These are phyloP conservation scores for Pocillopora damicornis DNA, from an alignment of 64 coral and sea anemone species.

Conservation along the genomic window DNA sequence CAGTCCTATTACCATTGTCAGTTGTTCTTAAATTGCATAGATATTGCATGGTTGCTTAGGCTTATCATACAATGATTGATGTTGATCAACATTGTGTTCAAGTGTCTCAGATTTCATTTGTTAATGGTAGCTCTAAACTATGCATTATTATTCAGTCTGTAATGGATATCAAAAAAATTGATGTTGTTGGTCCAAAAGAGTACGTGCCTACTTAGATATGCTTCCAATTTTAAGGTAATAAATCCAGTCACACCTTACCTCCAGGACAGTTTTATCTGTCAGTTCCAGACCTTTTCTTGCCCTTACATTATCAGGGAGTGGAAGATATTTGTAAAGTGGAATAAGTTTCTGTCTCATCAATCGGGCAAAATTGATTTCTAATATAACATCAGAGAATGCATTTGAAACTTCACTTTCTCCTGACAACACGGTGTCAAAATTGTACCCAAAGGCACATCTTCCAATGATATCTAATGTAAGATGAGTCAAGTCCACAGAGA, in stretches of 20 bases:
- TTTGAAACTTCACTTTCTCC: conserved; percentile 49
- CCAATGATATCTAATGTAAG: conserved; percentile 64
- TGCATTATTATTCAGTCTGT: too few relatives aligned
- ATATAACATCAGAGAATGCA: conserved; percentile 42
- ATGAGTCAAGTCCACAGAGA: conserved; percentile 11
- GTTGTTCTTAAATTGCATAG: too few relatives aligned
- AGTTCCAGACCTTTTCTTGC: conserved; percentile 31
- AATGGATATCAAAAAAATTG: too few relatives aligned
- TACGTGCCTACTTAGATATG: too few relatives aligned
- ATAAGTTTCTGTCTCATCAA: conserved; percentile 28
- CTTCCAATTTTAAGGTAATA: too few relatives aligned
- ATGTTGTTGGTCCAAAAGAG: too few relatives aligned
- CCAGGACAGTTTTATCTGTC: conserved; percentile 52
- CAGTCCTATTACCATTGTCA: too few relatives aligned
- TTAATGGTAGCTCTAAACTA: too few relatives aligned
- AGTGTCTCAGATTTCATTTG: too few relatives aligned
- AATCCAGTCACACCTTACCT: conserved; percentile 11
- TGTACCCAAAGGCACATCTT: conserved; percentile 64
- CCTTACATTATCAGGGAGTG: conserved; percentile 26
- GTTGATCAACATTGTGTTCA: too few relatives aligned
- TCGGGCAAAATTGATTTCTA: conserved; percentile 24
- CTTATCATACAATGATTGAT: too few relatives aligned
- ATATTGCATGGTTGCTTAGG: too few relatives aligned
- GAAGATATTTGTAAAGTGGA: conserved; percentile 59
- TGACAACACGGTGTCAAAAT: conserved; percentile 50